Conservation (phyloP, 2,113 vertebrate genomes). For the Agapornis roseicollis region DNA sequence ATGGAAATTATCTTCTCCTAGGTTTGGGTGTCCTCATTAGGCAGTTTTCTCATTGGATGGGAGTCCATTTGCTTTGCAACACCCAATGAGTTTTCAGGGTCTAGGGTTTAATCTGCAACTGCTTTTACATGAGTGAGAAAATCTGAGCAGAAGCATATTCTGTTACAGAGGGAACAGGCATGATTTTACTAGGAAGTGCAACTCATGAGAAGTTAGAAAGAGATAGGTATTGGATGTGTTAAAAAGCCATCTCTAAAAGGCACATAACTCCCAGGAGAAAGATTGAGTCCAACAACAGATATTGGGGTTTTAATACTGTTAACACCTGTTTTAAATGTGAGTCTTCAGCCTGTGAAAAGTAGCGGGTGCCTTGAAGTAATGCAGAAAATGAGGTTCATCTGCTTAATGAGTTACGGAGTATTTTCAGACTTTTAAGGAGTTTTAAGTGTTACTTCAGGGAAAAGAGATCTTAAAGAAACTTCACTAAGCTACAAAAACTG, state of each 20-base stretch:
- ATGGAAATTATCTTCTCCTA: background rate
- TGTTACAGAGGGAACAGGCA: background rate
- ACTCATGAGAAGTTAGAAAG: background rate
- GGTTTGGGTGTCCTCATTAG: background rate
- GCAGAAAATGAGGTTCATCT: background rate
- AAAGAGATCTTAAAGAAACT: background rate
- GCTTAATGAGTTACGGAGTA: background rate
- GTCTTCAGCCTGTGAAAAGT: background rate
- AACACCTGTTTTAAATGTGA: background rate
- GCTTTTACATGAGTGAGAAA: background rate
- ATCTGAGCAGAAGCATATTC: background rate
- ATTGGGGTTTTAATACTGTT: background rate
- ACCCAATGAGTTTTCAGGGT: background rate
- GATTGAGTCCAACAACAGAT: background rate
- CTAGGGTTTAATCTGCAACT: background rate
- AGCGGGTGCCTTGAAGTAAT: background rate
- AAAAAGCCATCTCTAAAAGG: background rate
- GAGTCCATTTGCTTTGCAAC: background rate
- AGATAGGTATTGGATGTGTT: background rate
- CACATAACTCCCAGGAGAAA: background rate
- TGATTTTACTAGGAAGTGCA: background rate
- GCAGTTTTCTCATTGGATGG: background rate
- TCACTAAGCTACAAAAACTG: background rate
- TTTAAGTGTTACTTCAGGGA: background rate
- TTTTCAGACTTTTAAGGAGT: background rate